Conservation (phyloP, 2,797 vertebrate genomes). For the Alfaro cultratus region DNA sequence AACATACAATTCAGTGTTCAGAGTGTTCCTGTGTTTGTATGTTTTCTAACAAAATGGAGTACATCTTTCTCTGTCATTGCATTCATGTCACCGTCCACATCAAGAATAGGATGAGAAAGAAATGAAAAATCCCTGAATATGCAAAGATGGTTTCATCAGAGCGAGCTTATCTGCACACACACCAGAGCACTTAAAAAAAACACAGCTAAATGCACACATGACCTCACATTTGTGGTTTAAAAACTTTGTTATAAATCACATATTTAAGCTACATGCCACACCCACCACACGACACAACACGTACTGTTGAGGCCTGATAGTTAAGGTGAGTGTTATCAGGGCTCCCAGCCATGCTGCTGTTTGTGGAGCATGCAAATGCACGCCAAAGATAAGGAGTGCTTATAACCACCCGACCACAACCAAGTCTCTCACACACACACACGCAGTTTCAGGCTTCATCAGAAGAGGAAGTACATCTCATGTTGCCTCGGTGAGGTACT, state of each 20-base stretch:
- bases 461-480: constrained; percentile 38
- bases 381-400: constrained; percentile 33
- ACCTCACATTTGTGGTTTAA: background rate
- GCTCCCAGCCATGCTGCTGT: constrained; percentile 25
- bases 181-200: constrained; percentile 14
- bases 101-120: background rate
- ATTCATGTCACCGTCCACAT: background rate
- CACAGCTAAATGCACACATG: background rate
- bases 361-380: constrained; percentile 25
- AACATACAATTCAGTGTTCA: background rate
- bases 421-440: background rate
- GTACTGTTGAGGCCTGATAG: constrained; percentile 8
- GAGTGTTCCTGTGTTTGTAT: background rate
- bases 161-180: constrained; percentile 43
- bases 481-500: constrained; percentile 23
- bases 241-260: constrained; percentile 15
- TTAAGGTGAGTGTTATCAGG: constrained; percentile 35
- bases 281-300: background rate
- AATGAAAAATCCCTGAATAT: background rate
- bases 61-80: background rate
- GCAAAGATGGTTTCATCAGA: constrained; percentile 3
- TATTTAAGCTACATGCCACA: background rate
- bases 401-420: constrained; percentile 28
- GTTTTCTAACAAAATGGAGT: background rate
- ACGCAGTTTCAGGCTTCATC: constrained; percentile 3